Evolutionary conservation across 2,888 invertebrate genomes (phyloP).

Genomic region (Stegana nigrithorax): DNA sequence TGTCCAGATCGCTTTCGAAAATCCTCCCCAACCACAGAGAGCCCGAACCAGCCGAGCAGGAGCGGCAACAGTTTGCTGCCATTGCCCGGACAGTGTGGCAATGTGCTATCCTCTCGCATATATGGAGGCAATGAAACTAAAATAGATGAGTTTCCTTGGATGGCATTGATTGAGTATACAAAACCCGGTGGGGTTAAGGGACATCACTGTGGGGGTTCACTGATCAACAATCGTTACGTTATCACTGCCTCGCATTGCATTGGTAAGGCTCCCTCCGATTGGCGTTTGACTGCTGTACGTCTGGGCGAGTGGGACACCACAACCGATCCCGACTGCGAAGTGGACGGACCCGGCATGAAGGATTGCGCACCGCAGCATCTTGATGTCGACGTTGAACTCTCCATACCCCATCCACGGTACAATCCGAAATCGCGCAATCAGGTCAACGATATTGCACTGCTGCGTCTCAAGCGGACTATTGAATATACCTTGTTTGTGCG

Average conservation of each 20-base stretch:
- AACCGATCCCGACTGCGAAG: conserved; percentile 71
- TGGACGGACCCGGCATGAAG: conserved; percentile 38
- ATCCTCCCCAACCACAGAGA: not conserved
- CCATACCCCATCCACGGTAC: conserved; percentile 75
- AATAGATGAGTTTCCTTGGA: conserved; percentile 73
- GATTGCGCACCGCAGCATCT: conserved; percentile 72
- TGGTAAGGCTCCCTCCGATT: conserved; percentile 73
- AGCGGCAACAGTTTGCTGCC: not conserved
- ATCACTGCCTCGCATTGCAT: conserved; percentile 80
- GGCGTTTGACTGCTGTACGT: conserved; percentile 68
- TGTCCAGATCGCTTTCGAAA: not conserved
- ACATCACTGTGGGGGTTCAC: conserved; percentile 77
- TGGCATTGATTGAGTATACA: conserved; percentile 31
- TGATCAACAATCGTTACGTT: conserved; percentile 73
- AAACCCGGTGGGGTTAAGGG: conserved; percentile 57
- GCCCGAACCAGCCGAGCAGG: not conserved
- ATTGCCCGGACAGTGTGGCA: conserved; percentile 17
- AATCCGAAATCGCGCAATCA: conserved; percentile 71
- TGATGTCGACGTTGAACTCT: conserved; percentile 73
- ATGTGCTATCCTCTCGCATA: conserved; percentile 70
- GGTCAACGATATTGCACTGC: conserved; percentile 76
- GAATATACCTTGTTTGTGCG: conserved; percentile 70
- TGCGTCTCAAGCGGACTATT: conserved; percentile 72
- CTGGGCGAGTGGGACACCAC: conserved; percentile 69
- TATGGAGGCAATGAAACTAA: conserved; percentile 73